Percentiles rank a stretch among this genome's conserved stretches.
These are phyloP conservation scores for Casuarius casuarius DNA, from an alignment of 2,113 vertebrate genomes.

Conservation along the genomic window DNA sequence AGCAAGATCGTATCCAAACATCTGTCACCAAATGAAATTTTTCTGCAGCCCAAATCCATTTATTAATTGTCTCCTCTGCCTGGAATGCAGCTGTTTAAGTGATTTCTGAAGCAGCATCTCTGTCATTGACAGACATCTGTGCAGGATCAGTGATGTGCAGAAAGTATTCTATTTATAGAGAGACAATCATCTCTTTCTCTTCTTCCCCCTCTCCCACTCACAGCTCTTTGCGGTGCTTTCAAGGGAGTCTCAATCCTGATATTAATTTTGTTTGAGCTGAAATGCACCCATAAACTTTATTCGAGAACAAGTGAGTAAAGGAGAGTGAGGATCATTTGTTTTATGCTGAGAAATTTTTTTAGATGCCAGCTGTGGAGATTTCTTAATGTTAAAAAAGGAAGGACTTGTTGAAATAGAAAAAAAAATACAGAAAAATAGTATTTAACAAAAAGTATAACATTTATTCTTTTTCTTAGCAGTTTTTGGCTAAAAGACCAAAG, in stretches of 20 bases:
- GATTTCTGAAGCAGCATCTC: slow-evolving; percentile 33
- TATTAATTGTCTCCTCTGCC: slow-evolving; percentile 44
- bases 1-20: slow-evolving; percentile 36
- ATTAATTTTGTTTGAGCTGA: slow-evolving; percentile 14
- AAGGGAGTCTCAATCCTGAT: not conserved
- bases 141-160: slow-evolving; percentile 23
- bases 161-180: slow-evolving; percentile 53
- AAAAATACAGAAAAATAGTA: slow-evolving; percentile 9
- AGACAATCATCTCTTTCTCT: not conserved
- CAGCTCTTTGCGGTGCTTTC: not conserved
- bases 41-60: slow-evolving; percentile 34
- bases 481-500: not conserved
- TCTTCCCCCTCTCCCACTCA: not conserved
- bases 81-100: slow-evolving; percentile 53
- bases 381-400: slow-evolving; percentile 6
- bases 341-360: slow-evolving; percentile 12
- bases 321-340: not conserved
- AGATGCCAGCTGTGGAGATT: not conserved
- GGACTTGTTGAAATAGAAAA: not conserved
- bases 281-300: slow-evolving; percentile 1
- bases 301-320: not conserved
- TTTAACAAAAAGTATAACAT: not conserved
- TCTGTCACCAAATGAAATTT: slow-evolving; percentile 49
- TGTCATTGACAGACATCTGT: slow-evolving; percentile 59
- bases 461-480: slow-evolving; percentile 3